Evolutionary conservation across 2,113 vertebrate species (phyloP).

Genomic region (Periophthalmus modestus): DNA sequence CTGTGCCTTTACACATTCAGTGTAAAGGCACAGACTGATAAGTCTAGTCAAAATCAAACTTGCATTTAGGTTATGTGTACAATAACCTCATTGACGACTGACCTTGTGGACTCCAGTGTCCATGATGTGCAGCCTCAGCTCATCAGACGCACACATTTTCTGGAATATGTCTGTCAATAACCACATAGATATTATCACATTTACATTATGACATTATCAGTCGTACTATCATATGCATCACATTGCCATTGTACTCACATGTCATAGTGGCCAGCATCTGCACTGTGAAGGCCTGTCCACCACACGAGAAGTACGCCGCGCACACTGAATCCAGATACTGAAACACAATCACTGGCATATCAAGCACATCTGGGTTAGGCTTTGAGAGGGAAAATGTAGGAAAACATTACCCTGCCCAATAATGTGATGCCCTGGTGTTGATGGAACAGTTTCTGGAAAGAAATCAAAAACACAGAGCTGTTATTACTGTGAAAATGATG

Average conservation of each 20-base stretch:
- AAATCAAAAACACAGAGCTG: background rate
- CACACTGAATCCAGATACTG: conserved; percentile 83
- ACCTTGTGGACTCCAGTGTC: conserved; percentile 83
- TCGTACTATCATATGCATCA: background rate
- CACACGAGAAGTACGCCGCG: conserved; percentile 71
- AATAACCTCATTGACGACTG: background rate
- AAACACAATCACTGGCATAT: background rate
- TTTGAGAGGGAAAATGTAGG: background rate
- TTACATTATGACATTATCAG: background rate
- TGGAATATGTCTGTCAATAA: conserved; percentile 84
- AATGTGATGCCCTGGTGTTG: conserved; percentile 70
- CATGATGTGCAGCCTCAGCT: conserved; percentile 81
- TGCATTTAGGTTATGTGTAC: background rate
- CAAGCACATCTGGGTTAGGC: background rate
- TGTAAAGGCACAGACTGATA: too few species aligned
- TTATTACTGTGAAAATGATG: background rate
- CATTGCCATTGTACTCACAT: conserved; percentile 72
- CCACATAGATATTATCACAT: background rate
- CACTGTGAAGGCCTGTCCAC: conserved; percentile 75
- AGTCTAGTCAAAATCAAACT: too few species aligned
- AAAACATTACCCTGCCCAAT: conserved; percentile 72
- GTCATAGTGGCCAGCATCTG: conserved; percentile 86
- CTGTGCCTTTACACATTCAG: background rate
- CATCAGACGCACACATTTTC: conserved; percentile 81
- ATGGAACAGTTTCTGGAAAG: conserved; percentile 72